These are phyloP conservation scores for Drosophila sp. DNA, from an alignment of 1,140 invertebrate species.

Conservation along the genomic window DNA sequence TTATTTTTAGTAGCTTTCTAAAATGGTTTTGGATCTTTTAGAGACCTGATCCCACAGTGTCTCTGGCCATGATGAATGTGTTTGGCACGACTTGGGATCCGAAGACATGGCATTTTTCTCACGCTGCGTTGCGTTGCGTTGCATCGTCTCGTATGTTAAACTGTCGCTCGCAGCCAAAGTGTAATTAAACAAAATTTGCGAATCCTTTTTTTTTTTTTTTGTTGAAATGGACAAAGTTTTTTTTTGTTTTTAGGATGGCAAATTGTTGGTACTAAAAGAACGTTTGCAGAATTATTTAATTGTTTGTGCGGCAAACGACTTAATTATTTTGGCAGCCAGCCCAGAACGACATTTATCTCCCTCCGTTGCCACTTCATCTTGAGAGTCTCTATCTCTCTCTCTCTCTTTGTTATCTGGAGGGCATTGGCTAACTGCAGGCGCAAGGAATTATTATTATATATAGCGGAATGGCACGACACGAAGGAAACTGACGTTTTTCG, in stretches of 20 bases:
- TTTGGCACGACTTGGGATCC: constrained; percentile 7
- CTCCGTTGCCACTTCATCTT: neutral
- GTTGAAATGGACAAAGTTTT: neutral
- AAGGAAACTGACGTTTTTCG: constrained; percentile 16
- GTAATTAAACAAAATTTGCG: constrained; percentile 81
- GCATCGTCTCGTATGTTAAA: constrained; percentile 71
- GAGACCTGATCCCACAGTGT: constrained; percentile 15
- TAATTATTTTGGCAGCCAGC: constrained; percentile 80
- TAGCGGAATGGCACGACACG: neutral
- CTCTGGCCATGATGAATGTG: constrained; percentile 56
- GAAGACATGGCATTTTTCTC: constrained; percentile 66
- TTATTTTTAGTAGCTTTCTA: no score
- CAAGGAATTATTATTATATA: constrained; percentile 23
- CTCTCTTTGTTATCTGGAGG: constrained; percentile 8
- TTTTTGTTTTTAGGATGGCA: neutral
- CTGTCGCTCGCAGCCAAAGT: constrained; percentile 76
- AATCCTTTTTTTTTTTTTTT: constrained; percentile 34
- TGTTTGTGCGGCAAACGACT: constrained; percentile 74
- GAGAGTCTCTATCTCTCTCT: no score
- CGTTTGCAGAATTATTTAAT: constrained; percentile 76
- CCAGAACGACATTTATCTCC: constrained; percentile 40
- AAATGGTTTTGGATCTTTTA: no score
- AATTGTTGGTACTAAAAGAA: neutral
- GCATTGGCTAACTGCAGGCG: constrained; percentile 56
- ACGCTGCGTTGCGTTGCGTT: constrained; percentile 58